Base-by-base conservation (phyloP, 2,113 vertebrate species). In the Pontoporia blainvillei region DNA sequence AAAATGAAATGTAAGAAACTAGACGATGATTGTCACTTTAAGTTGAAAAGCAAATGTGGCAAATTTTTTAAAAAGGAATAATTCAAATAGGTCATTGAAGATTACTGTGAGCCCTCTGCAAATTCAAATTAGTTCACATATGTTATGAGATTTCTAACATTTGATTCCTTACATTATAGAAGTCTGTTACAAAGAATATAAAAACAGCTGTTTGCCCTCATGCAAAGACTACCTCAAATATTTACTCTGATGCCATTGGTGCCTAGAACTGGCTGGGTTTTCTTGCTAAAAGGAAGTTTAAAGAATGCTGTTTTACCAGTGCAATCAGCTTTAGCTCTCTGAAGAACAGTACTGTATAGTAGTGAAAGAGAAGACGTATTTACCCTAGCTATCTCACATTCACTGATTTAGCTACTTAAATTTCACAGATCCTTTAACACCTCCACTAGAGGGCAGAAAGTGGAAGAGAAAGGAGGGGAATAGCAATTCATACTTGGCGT, bases 391-490 rank as follows among this genome's bases (percentile, higher is more conserved):
- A 0, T 54, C 79, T 78, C 49, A 21, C 79, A 44, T 21, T 27
- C 36, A 18, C 36, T 8, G 8, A 27, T 15, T 41, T 49, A 73
- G 69, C 12, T n/a, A 17, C 34, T 91, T 82, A 36, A 62, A 61
- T 86, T 92, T 83, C 44, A 31, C n/a, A 91, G 66, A 81, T 88
- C 27, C 67, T 21, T 1, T 21, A 49, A 57, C 59, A 87, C 91
- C n/a, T 93, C 96, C 97, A 96, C 96, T 73, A 97, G 97, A 93
- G 96, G 97, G 97, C 97, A 97, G 92, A 96, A 83, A 39, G 52
- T 72, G 61, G 91, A 88, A 92, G 76, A 23, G 69, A 93, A 93
- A 88, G 31, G 66, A 71, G 75, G 34, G n/a, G 59, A 81, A 78
- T 12, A 20, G 31, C 93, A 78, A 54, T 23, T 20, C 34, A 46